phyloP scores from a whole-genome alignment of 2,888 invertebrate genomes.

The Caenorhabditis virilis region DNA sequence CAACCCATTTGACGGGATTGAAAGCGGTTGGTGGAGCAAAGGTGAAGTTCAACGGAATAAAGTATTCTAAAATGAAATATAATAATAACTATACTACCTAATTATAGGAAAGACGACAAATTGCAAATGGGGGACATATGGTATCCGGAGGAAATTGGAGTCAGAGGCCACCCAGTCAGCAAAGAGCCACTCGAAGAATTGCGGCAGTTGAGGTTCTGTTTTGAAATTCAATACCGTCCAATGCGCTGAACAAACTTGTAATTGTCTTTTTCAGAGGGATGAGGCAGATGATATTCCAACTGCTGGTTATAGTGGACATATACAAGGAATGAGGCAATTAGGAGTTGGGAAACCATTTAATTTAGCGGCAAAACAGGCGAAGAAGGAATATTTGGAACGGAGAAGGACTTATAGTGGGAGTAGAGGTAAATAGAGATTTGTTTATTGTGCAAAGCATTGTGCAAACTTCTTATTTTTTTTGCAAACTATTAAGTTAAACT shows the following conservation, averaged over 20 bases:
- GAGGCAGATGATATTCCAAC: constrained; percentile 49
- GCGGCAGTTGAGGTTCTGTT: constrained; percentile 26
- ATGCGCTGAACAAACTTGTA: no score
- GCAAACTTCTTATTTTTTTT: background rate
- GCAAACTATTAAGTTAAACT: background rate
- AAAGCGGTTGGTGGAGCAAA: constrained; percentile 54
- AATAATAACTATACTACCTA: background rate
- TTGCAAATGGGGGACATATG: constrained; percentile 44
- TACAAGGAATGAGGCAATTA: constrained; percentile 44
- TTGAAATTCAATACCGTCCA: no score
- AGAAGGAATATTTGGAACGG: constrained; percentile 51
- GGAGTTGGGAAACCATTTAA: constrained; percentile 55
- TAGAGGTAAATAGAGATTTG: constrained; percentile 34
- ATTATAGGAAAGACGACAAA: constrained; percentile 43
- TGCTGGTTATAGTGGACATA: constrained; percentile 56
- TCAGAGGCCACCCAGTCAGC: constrained; percentile 36
- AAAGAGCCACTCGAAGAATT: constrained; percentile 26
- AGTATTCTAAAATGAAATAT: constrained; percentile 13
- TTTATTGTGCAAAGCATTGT: no score
- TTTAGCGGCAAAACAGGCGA: constrained; percentile 50
- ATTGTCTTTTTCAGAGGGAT: constrained; percentile 19
- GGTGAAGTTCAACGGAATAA: constrained; percentile 54
- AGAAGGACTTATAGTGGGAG: constrained; percentile 39
- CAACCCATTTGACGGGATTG: constrained; percentile 55
- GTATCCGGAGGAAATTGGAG: constrained; percentile 43